Conservation (phyloP, 1,140 invertebrate species). For the Episyrphus balteatus region DNA sequence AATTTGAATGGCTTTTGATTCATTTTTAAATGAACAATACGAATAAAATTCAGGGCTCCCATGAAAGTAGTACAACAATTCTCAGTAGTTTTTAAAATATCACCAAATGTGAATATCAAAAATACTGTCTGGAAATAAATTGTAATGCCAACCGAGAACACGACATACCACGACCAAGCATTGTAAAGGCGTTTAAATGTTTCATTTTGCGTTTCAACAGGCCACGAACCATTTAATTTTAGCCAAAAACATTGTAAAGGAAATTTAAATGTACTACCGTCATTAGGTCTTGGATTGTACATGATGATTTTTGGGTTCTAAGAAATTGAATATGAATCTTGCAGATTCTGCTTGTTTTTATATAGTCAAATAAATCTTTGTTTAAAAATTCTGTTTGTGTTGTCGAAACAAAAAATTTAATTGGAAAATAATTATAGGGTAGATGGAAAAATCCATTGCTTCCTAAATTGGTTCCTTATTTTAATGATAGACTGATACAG, state of each 20-base stretch:
- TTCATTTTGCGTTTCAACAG: slow-evolving; percentile 6
- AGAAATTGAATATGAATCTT: too few species aligned
- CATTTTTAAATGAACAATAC: slow-evolving; percentile 23
- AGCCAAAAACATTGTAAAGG: slow-evolving; percentile 28
- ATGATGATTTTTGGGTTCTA: not conserved
- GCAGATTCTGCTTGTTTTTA: too few species aligned
- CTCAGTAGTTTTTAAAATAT: slow-evolving; percentile 31
- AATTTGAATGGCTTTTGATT: slow-evolving; percentile 18
- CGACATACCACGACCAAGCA: slow-evolving; percentile 27
- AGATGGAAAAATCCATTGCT: too few species aligned
- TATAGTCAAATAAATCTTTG: too few species aligned
- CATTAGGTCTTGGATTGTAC: slow-evolving; percentile 8
- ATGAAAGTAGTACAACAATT: slow-evolving; percentile 34
- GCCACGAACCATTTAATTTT: slow-evolving; percentile 35
- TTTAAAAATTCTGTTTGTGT: too few species aligned
- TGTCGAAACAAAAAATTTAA: too few species aligned
- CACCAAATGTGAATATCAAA: slow-evolving; percentile 17
- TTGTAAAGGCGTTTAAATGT: slow-evolving; percentile 10
- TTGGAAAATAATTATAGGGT: too few species aligned
- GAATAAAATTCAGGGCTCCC: slow-evolving; percentile 27
- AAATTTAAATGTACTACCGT: slow-evolving; percentile 14
- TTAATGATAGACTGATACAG: too few species aligned
- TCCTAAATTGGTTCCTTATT: too few species aligned
- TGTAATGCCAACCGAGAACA: slow-evolving; percentile 24
- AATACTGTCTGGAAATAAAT: slow-evolving; percentile 26